Base-by-base conservation (phyloP, 2,113 vertebrate species). In the Chionodraco myersi region DNA sequence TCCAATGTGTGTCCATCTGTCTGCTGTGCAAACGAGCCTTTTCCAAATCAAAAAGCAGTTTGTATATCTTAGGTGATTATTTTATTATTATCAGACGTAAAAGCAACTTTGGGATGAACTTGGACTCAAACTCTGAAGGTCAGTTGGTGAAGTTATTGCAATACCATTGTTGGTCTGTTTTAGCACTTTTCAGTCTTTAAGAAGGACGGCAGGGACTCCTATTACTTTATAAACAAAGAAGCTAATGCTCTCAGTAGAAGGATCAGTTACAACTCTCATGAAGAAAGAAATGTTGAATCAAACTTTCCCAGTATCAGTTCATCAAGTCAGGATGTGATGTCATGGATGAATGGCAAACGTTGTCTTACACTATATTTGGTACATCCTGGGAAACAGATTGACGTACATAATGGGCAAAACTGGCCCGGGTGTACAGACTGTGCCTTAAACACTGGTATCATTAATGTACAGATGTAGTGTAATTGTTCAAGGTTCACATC, bases 371-470 rank as follows among this genome's bases (percentile, higher is more conserved):
- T 8, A 2, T 10, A 30, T 53, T 12, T 5, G 34, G 10, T 34
- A 51, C 51, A 51, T 63, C 49, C 21, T 49, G 18, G 21, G 34
- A 73, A 18, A 53, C 57, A 77, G 30, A 59, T 80, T 78, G 51
- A 49, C 23, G 34, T 16, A 13, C 4, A 58, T 72, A 36, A 52
- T 66, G n/a, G 30, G 83, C 75, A 75, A 73, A 68, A 79, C 63
- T 36, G 71, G 65, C 65, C 56, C 81, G 45, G 68, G 72, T 65
- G 73, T 78, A 75, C 71, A 75, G 70, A 77, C 72, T 87, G 93
- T 94, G 93, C 93, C 93, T 94, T 93, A 91, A 86, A 86, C 82
- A 83, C 84, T 81, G 53, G 14, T 83, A 63, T 77, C 72, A 71
- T 70, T 77, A 73, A 74, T 85, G 60, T 65, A 79, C 48, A 66